phyloP scores from a whole-genome alignment of 2,113 vertebrate genomes.

The Halcyon malimbica region DNA sequence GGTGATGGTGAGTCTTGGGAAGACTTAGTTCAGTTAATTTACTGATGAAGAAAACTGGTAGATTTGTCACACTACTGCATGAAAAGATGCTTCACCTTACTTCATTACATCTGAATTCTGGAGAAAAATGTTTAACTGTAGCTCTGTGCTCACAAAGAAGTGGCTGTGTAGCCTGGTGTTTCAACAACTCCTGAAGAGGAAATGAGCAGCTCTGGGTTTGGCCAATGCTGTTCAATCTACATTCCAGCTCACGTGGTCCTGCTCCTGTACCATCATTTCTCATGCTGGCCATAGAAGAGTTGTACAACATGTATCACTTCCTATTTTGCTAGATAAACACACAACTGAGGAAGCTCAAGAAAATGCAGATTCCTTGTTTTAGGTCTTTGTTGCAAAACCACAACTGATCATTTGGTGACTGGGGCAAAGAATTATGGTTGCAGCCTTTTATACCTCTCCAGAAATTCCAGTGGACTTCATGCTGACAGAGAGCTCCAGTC shows the following conservation, averaged over 20 bases:
- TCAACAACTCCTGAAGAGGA: not conserved
- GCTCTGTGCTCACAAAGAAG: not conserved
- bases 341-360: not conserved
- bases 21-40: not conserved
- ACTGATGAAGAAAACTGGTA: not conserved
- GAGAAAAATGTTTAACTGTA: not conserved
- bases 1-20: not conserved
- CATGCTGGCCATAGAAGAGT: not conserved
- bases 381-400: not conserved
- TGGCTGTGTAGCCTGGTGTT: not conserved
- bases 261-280: not conserved
- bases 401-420: accelerated
- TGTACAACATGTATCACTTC: not conserved
- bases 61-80: not conserved
- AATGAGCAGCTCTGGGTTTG: not conserved
- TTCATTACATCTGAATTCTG: not conserved
- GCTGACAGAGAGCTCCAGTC: not conserved
- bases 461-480: not conserved
- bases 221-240: not conserved
- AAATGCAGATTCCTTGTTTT: not conserved
- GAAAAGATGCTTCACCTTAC: not conserved
- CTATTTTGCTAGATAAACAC: not conserved
- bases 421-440: not conserved
- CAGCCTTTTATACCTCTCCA: not conserved
- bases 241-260: not conserved